Base-by-base conservation (phyloP, 1,140 invertebrate genomes). In the Heliconius congener region DNA sequence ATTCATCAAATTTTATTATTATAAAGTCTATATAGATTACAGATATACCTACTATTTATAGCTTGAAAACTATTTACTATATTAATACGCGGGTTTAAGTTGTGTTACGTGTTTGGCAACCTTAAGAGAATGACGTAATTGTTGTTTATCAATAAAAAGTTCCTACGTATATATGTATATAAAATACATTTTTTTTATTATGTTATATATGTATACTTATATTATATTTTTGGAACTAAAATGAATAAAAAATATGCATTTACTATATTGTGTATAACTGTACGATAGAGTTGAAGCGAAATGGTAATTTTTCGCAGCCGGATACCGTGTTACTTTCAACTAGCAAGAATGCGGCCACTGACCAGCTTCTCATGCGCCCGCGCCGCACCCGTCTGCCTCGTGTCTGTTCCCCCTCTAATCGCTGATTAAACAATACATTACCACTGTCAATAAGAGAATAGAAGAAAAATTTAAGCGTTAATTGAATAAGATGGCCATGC, bases 311-410 rank as follows among this genome's bases (percentile, higher is more conserved):
- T 94, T 93, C 91, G 91, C 92, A 90, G 89, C 88, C 92, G 91
- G 92, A 94, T 91, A 85, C 90, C 84, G 88, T 86, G 87, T 90
- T 91, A 92, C 92, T 94, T 94, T 94, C 92, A 93, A 94, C 87
- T 91, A 87, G 75, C 71, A 86, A 84, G 92, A 94, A 94, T 94
- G 93, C 92, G 92, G 92, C 89, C 92, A 93, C 80, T 90, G 90
- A 85, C 91, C 89, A 91, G 86, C 88, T 85, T 89, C 89, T 88
- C 85, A 83, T 86, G 85, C 88, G 85, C 83, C 82, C 80, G 84
- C 83, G 83, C 85, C 88, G 85, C 92, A 84, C 88, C 87, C 83
- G 86, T 88, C 86, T 88, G 81, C 85, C 78, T 74, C 81, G 74
- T 78, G 81, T 81, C 84, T 86, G 72, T 81, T 73, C 75, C 74